Conservation (phyloP, 2,797 vertebrate genomes). For the Acanthurus lineatus region DNA sequence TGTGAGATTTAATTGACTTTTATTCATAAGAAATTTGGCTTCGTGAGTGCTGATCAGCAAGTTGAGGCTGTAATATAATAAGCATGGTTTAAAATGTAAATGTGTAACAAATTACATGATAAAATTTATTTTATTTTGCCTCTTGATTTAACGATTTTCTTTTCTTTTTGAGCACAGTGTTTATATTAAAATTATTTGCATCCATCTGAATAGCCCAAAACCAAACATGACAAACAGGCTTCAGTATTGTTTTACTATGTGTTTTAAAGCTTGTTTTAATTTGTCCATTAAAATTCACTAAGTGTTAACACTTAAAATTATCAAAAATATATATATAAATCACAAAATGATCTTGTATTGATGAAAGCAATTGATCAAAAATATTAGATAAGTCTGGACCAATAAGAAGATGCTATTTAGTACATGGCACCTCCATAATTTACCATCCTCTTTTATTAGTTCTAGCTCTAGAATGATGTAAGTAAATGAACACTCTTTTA, state of each 20-base stretch:
- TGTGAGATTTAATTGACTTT: constrained; percentile 61
- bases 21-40: constrained; percentile 53
- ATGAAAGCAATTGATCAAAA: background rate
- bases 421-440: background rate
- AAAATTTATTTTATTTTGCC: background rate
- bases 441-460: background rate
- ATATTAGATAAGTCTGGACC: background rate
- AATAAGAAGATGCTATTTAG: background rate
- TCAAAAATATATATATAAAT: too few species aligned
- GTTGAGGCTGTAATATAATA: background rate
- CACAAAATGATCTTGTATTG: too few species aligned
- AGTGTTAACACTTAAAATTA: too few species aligned
- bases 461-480: background rate
- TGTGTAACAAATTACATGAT: background rate
- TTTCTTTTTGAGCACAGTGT: background rate
- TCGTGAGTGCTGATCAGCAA: constrained; percentile 1
- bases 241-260: too few species aligned
- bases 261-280: too few species aligned
- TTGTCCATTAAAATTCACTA: too few species aligned
- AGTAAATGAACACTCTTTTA: background rate
- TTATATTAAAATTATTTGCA: background rate
- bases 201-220: background rate
- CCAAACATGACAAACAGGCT: background rate
- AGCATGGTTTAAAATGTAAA: constrained; percentile 5
- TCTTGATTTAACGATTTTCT: background rate